A percentile compares a stretch with the other conserved stretches of the same genome.
Conservation (phyloP, 2,113 vertebrate genomes). For the Mormyrus lacerda region DNA sequence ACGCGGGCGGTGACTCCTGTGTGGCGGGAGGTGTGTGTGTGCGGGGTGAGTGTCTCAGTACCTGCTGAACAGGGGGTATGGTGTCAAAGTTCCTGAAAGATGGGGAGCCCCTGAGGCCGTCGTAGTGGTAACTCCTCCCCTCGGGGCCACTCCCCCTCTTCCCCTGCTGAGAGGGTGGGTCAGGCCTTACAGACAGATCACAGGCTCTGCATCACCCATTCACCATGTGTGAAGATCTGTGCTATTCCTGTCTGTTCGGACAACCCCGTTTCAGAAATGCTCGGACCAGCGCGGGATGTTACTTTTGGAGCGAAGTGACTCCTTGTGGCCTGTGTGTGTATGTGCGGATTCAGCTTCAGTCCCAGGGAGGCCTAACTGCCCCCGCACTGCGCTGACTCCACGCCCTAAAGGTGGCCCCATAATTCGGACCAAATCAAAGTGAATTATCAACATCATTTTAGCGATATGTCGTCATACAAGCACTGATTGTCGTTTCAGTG, state of each 20-base stretch:
- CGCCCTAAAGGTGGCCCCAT: background rate
- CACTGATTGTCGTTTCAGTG: background rate
- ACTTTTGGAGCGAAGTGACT: background rate
- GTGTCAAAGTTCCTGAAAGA: conserved; percentile 46
- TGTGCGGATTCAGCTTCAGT: background rate
- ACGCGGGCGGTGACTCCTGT: background rate
- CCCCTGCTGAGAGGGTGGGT: conserved; percentile 31
- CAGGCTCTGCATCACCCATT: background rate
- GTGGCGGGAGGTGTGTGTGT: background rate
- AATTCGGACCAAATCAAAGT: background rate
- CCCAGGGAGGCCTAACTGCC: background rate
- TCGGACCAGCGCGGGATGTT: background rate
- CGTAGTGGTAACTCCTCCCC: conserved; percentile 7
- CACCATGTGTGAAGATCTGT: background rate
- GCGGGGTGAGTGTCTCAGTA: conserved; percentile 17
- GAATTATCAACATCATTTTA: background rate
- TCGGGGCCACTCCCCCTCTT: conserved; percentile 54
- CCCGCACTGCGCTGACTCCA: background rate
- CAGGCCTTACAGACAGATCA: background rate
- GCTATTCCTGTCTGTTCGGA: background rate
- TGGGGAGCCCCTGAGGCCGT: conserved; percentile 8
- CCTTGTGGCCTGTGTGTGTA: background rate
- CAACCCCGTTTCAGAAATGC: background rate
- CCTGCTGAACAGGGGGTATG: conserved; percentile 41
- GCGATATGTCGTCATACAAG: background rate